Base-by-base conservation (phyloP, 2,113 vertebrate species). In the Himantopus leucocephalus region DNA sequence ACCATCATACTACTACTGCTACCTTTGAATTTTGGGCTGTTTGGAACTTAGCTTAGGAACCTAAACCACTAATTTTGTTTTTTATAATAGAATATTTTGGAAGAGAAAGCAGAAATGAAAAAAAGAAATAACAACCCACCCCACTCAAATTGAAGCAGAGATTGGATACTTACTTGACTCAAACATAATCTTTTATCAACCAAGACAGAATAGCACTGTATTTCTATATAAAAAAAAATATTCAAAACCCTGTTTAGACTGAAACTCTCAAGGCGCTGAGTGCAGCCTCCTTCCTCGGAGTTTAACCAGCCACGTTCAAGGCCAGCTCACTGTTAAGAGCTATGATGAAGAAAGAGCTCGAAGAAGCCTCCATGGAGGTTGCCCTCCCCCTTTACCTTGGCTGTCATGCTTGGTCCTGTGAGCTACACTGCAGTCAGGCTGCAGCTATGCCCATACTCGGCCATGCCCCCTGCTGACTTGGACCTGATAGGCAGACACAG, bases 391-490 rank as follows among this genome's bases (percentile, higher is more conserved):
- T 43, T 63, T 29, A 34, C 12, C 34, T 59, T 20, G 43, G 27
- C 32, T 21, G 37, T 68, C 12, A 7, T 0, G 2, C 64, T 52
- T 7, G 12, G 23, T 47, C 43, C n/a, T 12, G 14, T 16, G 5
- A 53, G 29, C 37, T 15, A 21, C 23, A 2, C 1, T 6, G 43
- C 84, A 45, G 71, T 21, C 16, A 26, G 4, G 1, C 7, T 39
- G 43, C 76, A 34, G 32, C 47, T 26, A 6, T n/a, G 43, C 27
- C 27, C 41, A 52, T 15, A 8, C 14, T 29, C 45, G 59, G 32
- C 22, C 74, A 45, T 0, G 1, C 6, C 71, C 27, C 27, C 22
- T 0, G 1, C 32, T 26, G 45, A 35, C 17, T 34, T 15, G 29
- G 50, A 20, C 50, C 50, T 11, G 50, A 32, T 0, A 43, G 24